A percentile compares a stretch with the other conserved stretches of the same genome.
These are phyloP conservation scores for Ophion obscuratus DNA, from an alignment of 2,888 invertebrate genomes.

Conservation along the genomic window DNA sequence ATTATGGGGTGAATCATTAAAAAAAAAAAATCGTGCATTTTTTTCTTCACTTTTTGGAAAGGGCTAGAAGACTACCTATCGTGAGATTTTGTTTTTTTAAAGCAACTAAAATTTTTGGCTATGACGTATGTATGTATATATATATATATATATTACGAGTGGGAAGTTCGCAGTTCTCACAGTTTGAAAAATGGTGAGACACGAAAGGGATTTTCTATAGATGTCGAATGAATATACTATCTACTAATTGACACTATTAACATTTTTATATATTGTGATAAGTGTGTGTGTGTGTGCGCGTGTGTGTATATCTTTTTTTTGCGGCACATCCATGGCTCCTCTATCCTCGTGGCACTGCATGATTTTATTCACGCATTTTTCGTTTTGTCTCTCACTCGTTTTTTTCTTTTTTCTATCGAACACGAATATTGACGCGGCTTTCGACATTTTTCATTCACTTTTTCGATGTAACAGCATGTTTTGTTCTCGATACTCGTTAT, in stretches of 20 bases:
- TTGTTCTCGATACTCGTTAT: neutral
- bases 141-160: neutral
- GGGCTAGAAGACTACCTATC: too few relatives aligned
- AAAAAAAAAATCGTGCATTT: too few relatives aligned
- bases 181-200: constrained; percentile 67
- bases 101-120: too few relatives aligned
- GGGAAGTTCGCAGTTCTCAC: neutral
- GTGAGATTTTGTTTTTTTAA: too few relatives aligned
- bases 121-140: neutral
- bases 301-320: constrained; percentile 73
- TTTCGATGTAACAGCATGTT: constrained; percentile 26
- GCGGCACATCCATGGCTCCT: constrained; percentile 83
- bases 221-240: constrained; percentile 72
- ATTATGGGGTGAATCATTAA: too few relatives aligned
- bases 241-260: constrained; percentile 30
- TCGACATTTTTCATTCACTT: neutral
- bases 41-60: too few relatives aligned
- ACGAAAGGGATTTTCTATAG: constrained; percentile 66
- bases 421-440: neutral
- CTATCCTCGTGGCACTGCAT: constrained; percentile 82
- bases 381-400: constrained; percentile 17
- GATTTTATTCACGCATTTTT: constrained; percentile 64
- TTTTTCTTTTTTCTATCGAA: neutral
- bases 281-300: constrained; percentile 68
- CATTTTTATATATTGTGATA: constrained; percentile 61